phyloP scores from a whole-genome alignment of 2,888 invertebrate genomes.

The Xylota sylvarum region DNA sequence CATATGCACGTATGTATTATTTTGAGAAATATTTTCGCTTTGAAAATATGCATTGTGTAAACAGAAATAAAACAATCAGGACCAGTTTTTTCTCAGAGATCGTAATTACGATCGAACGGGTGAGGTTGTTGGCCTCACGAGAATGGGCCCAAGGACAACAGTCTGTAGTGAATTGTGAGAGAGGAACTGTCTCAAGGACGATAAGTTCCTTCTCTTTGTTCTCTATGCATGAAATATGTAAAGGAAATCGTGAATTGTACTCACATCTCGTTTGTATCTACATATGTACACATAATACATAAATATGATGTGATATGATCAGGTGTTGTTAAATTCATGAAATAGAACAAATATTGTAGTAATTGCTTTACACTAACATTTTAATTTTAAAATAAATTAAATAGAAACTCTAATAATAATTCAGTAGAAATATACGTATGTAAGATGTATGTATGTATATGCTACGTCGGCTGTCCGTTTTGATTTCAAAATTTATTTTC shows the following conservation, averaged over 20 bases:
- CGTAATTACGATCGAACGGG: not conserved
- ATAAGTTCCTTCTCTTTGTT: not conserved
- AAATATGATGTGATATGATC: too few species aligned
- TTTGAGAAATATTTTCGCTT: not conserved
- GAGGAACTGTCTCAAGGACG: slow-evolving; percentile 17
- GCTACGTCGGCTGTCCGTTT: too few species aligned
- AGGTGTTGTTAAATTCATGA: too few species aligned
- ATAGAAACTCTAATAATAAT: too few species aligned
- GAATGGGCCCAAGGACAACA: slow-evolving; percentile 1
- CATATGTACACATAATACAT: too few species aligned
- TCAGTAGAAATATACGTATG: too few species aligned
- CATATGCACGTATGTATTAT: not conserved
- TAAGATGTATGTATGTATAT: too few species aligned
- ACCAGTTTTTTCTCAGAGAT: slow-evolving; percentile 11
- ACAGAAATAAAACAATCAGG: slow-evolving; percentile 5
- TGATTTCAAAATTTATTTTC: too few species aligned
- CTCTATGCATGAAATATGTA: not conserved
- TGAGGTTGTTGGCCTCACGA: slow-evolving; percentile 1
- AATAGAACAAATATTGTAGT: too few species aligned
- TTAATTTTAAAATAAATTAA: too few species aligned
- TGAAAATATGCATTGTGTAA: slow-evolving; percentile 1
- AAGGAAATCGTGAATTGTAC: not conserved
- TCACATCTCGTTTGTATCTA: too few species aligned
- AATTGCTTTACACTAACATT: too few species aligned
- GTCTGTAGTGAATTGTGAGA: not conserved